A percentile compares a stretch with the other conserved stretches of the same genome.
Evolutionary conservation across 2,888 invertebrate genomes (phyloP).

Genomic region (Hydriomena furcata): DNA sequence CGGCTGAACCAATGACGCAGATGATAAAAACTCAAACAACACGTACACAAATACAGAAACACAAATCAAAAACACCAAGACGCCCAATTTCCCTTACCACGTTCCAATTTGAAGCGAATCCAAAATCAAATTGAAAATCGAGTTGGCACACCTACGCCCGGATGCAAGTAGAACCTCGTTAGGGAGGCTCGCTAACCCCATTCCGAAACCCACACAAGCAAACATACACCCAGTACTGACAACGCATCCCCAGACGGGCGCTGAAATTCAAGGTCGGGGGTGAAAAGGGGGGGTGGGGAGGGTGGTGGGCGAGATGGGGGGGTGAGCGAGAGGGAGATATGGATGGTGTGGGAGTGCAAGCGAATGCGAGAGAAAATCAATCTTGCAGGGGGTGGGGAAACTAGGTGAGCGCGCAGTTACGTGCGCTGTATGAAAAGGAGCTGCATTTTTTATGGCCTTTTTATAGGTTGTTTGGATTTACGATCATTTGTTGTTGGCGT

Average conservation of each 20-base stretch:
- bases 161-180: slow-evolving; percentile 80
- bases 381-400: slow-evolving; percentile 79
- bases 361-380: slow-evolving; percentile 80
- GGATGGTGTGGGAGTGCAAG: slow-evolving; percentile 73
- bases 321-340: slow-evolving; percentile 53
- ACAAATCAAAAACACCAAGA: slow-evolving; percentile 32
- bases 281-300: slow-evolving; percentile 47
- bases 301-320: slow-evolving; percentile 20
- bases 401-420: slow-evolving; percentile 74
- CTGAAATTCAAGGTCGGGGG: slow-evolving; percentile 78
- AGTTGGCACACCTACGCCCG: slow-evolving; percentile 59
- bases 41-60: too few species aligned
- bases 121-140: slow-evolving; percentile 71
- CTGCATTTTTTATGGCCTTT: slow-evolving; percentile 42
- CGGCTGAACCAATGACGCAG: too few species aligned
- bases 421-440: slow-evolving; percentile 42
- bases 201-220: slow-evolving; percentile 46
- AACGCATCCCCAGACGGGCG: slow-evolving; percentile 63
- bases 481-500: slow-evolving; percentile 5
- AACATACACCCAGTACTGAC: slow-evolving; percentile 49
- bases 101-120: slow-evolving; percentile 51
- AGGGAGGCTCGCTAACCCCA: slow-evolving; percentile 66
- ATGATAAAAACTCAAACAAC: too few species aligned
- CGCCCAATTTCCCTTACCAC: slow-evolving; percentile 41
- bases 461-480: slow-evolving; percentile 20